These are phyloP conservation scores for Coboldia fuscipes DNA, from an alignment of 1,140 invertebrate genomes.

Conservation along the genomic window DNA sequence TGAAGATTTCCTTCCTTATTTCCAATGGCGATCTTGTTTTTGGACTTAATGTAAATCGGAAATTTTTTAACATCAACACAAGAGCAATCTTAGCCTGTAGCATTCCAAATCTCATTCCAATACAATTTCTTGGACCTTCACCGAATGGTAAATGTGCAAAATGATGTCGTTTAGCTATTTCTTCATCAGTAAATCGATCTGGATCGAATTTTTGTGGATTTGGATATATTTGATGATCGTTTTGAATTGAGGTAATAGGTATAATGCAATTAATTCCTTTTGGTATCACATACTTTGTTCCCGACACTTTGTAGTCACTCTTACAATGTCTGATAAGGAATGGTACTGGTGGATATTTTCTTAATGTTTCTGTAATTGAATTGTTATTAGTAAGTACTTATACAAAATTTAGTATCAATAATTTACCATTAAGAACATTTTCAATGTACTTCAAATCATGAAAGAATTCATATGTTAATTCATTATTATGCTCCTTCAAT, in stretches of 20 bases:
- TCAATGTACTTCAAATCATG: constrained; percentile 19
- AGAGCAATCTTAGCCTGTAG: constrained; percentile 27
- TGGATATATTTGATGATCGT: constrained; percentile 26
- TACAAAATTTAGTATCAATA: constrained; percentile 3
- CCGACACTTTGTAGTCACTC: constrained; percentile 19
- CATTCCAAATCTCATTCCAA: constrained; percentile 3
- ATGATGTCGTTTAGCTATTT: constrained; percentile 20
- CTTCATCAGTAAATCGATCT: constrained; percentile 35
- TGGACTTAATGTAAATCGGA: not conserved
- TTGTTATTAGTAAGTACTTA: constrained; percentile 10
- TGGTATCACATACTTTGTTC: constrained; percentile 20
- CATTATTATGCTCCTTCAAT: constrained; percentile 1
- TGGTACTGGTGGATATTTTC: constrained; percentile 27
- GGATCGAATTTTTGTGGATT: constrained; percentile 41
- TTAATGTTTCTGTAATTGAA: constrained; percentile 24
- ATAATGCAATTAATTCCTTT: constrained; percentile 17
- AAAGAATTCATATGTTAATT: constrained; percentile 16
- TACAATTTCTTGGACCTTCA: not conserved
- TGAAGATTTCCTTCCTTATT: not conserved
- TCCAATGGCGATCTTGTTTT: not conserved
- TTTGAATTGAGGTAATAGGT: constrained; percentile 20
- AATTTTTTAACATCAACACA: constrained; percentile 11
- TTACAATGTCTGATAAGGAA: constrained; percentile 21
- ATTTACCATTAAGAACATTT: constrained; percentile 5
- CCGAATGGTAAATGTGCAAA: constrained; percentile 32